Conservation (phyloP, 2,797 vertebrate species). For the Cephalopachus bancanus region DNA sequence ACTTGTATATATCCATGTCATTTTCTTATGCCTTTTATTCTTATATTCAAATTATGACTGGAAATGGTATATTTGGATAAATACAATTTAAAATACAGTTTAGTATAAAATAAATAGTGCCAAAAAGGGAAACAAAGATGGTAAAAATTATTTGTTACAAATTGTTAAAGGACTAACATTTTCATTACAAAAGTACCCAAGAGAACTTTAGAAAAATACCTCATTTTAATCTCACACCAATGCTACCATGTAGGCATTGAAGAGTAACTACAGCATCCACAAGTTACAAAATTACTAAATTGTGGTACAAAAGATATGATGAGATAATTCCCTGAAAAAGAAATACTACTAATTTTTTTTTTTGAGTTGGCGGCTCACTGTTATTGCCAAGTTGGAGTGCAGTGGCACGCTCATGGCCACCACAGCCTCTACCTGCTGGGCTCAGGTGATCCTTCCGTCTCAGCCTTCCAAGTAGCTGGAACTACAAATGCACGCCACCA, state of each 20-base stretch:
- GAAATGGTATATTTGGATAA: constrained; percentile 47
- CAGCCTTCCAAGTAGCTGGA: too few species aligned
- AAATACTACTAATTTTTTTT: too few species aligned
- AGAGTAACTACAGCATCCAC: not conserved
- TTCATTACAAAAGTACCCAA: constrained; percentile 32
- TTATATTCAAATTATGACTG: constrained; percentile 37
- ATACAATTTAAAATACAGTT: constrained; percentile 21
- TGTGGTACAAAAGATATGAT: not conserved
- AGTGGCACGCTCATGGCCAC: too few species aligned
- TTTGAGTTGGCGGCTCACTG: too few species aligned
- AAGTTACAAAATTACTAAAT: constrained; percentile 31
- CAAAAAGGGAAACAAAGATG: not conserved
- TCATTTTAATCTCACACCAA: constrained; percentile 50
- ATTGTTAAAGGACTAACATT: constrained; percentile 15
- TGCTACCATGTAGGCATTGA: constrained; percentile 38
- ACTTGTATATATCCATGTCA: not conserved
- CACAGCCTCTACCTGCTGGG: too few species aligned
- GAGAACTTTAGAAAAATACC: constrained; percentile 45
- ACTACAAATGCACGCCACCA: too few species aligned
- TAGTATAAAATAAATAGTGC: constrained; percentile 28
- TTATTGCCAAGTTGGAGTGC: too few species aligned
- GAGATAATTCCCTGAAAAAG: constrained; percentile 3
- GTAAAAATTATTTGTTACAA: constrained; percentile 15
- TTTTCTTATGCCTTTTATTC: constrained; percentile 7
- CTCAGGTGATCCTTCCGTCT: too few species aligned